Evolutionary conservation across 2,797 vertebrate genomes (phyloP), one percentile per base, ranked within the genome.

Genomic region (Ctenochaetus hawaiiensis): DNA sequence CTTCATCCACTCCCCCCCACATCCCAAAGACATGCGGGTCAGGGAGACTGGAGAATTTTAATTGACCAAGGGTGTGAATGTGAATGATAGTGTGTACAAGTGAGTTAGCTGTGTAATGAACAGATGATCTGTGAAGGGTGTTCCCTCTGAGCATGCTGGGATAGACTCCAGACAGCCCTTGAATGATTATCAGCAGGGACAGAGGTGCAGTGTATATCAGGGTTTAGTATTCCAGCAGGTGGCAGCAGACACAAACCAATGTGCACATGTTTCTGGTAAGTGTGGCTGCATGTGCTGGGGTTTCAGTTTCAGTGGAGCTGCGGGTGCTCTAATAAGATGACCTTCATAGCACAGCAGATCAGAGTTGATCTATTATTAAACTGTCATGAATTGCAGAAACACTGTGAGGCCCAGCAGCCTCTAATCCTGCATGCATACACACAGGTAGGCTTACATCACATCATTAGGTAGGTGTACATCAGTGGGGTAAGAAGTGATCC

Each of bases 231-330:
- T 65, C 91, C 92, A 91, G 85, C 78, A 93, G 92, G 88, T 77
- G 91, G 91, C 90, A 86, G 91, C 75, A 93, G 72, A 85, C 51
- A 64, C 89, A 91, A 85, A 82, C 75, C 53, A 60, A 83, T 80
- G 67, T 23, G 49, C 11, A 30, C 5, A 13, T 52, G 43, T 70
- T 77, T 17, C n/a, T 67, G 18, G 39, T 44, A 70, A 63, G 14
- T 43, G 8, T n/a, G 65, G 64, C 37, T 45, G 57, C 52, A 61
- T 59, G 62, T 37, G 67, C 39, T 58, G 67, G 57, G 26, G 41
- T 59, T 34, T 73, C 17, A 66, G 23, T 62, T 67, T 73, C 62
- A 61, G 12, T 56, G 37, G 67, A 64, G 18, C 48, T 56, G 58
- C 65, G 49, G 22, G 9, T 39, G 79, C 59, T 54, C n/a, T 18